Base-by-base conservation (phyloP, 2,113 vertebrate genomes). In the Callocephalon fimbriatum region DNA sequence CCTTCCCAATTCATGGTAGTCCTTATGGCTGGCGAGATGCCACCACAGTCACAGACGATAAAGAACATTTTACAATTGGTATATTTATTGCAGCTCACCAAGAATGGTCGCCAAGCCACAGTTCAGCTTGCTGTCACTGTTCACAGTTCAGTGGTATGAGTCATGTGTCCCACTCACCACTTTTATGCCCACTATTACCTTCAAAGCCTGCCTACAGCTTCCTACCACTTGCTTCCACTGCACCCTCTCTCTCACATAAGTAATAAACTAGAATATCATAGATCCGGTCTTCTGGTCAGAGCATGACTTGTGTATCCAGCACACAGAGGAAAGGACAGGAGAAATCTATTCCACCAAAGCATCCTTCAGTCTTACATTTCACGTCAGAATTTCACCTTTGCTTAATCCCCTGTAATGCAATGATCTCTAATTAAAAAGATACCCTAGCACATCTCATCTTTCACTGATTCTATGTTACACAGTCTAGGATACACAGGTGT, bases 181-280 rank as follows among this genome's bases (percentile, higher is more conserved):
- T 78, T 95, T 50, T 40, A 95, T 72, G 23, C 35, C 40, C 44
- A 26, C 38, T 63, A 80, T 86, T 92, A 44, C 95, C 96, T 97
- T 97, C 94, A 96, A 92, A 95, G 91, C 35, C 92, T 81, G 90
- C 88, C 92, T 70, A 73, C 94, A 91, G 72, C 63, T 95, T 97
- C 95, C 95, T 84, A 59, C 42, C 94, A 92, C 70, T 93, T 92
- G 88, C 53, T 96, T 67, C 68, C 72, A 53, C 72, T 23, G n/a
- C 40, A 54, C 14, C 14, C 51, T 84, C 42, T 65, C 3, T 73
- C 67, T 77, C 86, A 42, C 18, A 10, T 35, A 83, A 29, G 71
- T 63, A 70, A 90, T 54, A 72, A 80, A 38, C 76, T n/a, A 54
- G 50, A 89, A 77, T 93, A 45, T 71, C 54, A 32, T 1, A 0